Percentiles rank a stretch among this genome's conserved stretches.
These are phyloP conservation scores for Rhodeus uyekii DNA, from an alignment of 2,797 vertebrate species.

Conservation along the genomic window DNA sequence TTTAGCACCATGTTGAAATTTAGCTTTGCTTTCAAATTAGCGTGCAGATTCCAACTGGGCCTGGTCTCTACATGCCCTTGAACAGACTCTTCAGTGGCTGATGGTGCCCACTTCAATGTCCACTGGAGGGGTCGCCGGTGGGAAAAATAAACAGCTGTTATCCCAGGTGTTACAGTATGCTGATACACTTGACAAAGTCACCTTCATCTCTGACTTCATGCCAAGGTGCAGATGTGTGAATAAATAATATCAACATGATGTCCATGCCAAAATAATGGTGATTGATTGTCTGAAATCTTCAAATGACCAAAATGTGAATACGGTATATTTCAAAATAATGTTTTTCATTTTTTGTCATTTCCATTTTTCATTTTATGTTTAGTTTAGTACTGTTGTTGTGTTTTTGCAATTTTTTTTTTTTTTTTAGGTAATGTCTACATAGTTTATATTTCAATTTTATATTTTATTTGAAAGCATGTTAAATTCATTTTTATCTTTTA, in stretches of 20 bases:
- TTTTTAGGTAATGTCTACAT: not conserved
- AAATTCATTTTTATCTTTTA: no score
- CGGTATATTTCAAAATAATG: not conserved
- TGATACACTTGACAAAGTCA: conserved; percentile 47
- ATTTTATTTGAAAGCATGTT: no score
- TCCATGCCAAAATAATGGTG: not conserved
- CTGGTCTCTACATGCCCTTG: conserved; percentile 7
- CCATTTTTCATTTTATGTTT: not conserved
- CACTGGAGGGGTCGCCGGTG: not conserved
- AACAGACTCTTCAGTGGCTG: conserved; percentile 10
- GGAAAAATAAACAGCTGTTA: conserved; percentile 42
- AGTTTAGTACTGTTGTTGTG: not conserved
- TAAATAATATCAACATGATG: not conserved
- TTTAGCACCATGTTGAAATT: not conserved
- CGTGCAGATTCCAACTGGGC: not conserved
- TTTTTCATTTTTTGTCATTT: not conserved
- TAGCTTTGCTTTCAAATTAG: not conserved
- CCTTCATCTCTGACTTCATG: conserved; percentile 40
- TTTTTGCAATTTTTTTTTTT: not conserved
- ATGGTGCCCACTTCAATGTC: conserved; percentile 35
- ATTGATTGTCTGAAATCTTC: not conserved
- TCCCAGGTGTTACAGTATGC: conserved; percentile 47
- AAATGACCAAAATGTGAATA: not conserved
- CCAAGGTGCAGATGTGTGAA: conserved; percentile 21
- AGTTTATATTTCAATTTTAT: not conserved